Base-by-base conservation (phyloP, 2,888 invertebrate species). In the Drosophila ochracea region DNA sequence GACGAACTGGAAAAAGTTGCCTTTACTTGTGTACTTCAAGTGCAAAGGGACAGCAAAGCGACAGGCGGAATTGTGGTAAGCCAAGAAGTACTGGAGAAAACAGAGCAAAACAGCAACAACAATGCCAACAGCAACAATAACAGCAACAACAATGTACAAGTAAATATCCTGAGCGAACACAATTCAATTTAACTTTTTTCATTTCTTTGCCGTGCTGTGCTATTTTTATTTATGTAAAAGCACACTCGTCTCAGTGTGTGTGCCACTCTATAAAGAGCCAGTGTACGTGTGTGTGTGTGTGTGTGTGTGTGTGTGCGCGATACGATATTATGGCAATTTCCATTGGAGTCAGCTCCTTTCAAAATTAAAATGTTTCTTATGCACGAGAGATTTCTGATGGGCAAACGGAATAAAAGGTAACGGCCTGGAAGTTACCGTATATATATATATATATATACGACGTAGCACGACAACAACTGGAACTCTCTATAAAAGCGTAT, bases 321-420 rank as follows among this genome's bases (percentile, higher is more conserved):
- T 79, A 79, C 79, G 74, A 89, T 90, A 83, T 83, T 79, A 82
- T 79, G 82, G 89, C 91, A 83, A 91, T 91, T 89, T 86, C 80
- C 84, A 85, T 80, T 80, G 86, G 83, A 83, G 73, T 76, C 77
- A 78, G 78, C 80, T 80, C 83, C 82, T 84, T 86, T 91, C 84
- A 84, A 91, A 91, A 90, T 91, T 91, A 89, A 91, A 90, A 91
- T 89, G 91, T 84, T 90, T 89, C 90, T 83, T 86, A 89, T 90
- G 89, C 90, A 90, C 91, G 89, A 90, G 78, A 89, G 84, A 89
- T 78, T 86, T 82, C 82, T 88, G 84, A 83, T 82, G 84, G 80
- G 73, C 76, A 84, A 76, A 73, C 75, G 83, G 88, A 84, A 84
- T 88, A 77, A 87, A 87, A 86, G 82, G 82, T 79, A 90, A 86